Conservation (phyloP, 2,113 vertebrate genomes). For the Sprattus sprattus region DNA sequence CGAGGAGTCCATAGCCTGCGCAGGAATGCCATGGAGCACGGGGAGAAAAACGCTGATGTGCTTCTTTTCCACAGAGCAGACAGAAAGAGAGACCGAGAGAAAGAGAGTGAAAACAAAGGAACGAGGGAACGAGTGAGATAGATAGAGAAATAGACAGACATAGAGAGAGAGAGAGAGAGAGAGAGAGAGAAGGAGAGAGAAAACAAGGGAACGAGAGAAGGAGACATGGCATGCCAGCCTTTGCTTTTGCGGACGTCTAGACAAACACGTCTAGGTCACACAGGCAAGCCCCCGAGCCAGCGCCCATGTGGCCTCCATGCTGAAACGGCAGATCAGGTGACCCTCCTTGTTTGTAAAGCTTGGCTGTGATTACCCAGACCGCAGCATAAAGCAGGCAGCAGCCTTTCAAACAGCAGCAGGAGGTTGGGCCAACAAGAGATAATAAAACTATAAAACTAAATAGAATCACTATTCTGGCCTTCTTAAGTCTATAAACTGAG, state of each 20-base stretch:
- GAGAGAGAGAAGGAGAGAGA: background rate
- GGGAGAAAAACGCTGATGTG: background rate
- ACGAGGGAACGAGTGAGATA: background rate
- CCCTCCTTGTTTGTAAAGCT: background rate
- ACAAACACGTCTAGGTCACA: background rate
- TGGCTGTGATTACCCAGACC: background rate
- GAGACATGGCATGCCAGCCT: slow-evolving; percentile 1
- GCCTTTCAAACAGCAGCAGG: background rate
- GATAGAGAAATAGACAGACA: background rate
- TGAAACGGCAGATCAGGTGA: background rate
- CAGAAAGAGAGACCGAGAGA: background rate
- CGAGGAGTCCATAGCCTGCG: too few relatives aligned
- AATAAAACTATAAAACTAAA: background rate
- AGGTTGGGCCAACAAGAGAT: background rate
- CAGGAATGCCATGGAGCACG: background rate
- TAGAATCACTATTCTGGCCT: too few relatives aligned
- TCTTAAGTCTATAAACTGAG: too few relatives aligned
- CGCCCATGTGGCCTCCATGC: background rate
- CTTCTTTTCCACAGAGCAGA: background rate
- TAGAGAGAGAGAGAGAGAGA: slow-evolving; percentile 18
- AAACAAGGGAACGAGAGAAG: background rate
- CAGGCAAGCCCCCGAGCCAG: background rate
- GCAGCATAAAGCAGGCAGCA: background rate
- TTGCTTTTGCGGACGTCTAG: background rate
- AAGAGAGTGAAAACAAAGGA: background rate